Evolutionary conservation across 2,888 invertebrate species (phyloP), one percentile per base, ranked within the genome.

Genomic region (Cryptocheilus praepositus): DNA sequence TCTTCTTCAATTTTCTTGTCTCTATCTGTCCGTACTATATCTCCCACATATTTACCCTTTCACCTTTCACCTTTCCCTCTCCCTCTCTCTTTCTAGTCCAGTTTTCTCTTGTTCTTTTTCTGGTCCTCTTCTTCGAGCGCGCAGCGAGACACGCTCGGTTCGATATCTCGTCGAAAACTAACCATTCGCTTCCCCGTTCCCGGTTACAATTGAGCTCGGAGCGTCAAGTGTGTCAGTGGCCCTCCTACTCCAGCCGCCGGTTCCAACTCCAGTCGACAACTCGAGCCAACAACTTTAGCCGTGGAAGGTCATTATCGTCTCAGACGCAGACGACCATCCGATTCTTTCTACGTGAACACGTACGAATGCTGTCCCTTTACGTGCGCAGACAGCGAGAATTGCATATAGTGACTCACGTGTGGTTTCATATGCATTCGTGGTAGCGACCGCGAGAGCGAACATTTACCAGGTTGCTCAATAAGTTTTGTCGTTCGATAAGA

Each of bases 181-280:
- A 88, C 84, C 82, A 82, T 80, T 77, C 76, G 78, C 72, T 78
- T 79, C 79, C 81, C 80, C 69, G 81, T 78, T 81, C 80, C 77
- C 71, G 83, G 81, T 80, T 83, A 83, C 84, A 81, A 84, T 85
- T 83, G 85, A 85, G 82, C 80, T 82, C 36, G 7, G 81, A 82
- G 81, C 82, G 82, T 83, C 86, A 89, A 89, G 88, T 89, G 82
- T 88, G 88, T 89, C 88, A 88, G 83, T 87, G 84, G 80, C 83
- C 82, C 88, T 89, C 88, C 88, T 88, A 87, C 88, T 87, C 86
- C 83, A 49, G 68, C 64, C 77, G 66, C 36, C 81, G 71, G 36
- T 11, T 36, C 36, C 36, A 11, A 36, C 36, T 36, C 36, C 36
- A 36, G 36, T 36, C 36, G 36, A 36, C 36, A 11, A 36, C 11